phyloP scores from a whole-genome alignment of 2,797 vertebrate genomes.

The Sebastes hopkinsi region DNA sequence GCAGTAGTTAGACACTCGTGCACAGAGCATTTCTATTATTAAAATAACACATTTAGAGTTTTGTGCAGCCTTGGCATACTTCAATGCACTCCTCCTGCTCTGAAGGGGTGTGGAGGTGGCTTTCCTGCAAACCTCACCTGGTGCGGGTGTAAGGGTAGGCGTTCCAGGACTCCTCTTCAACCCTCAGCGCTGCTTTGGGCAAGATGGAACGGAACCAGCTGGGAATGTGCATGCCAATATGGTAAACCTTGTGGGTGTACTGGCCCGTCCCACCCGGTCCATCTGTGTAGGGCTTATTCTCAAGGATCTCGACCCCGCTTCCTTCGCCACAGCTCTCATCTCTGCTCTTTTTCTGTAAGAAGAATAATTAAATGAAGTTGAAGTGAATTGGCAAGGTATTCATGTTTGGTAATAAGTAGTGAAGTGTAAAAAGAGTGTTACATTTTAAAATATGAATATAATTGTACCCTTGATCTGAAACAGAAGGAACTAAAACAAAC shows the following conservation, averaged over 20 bases:
- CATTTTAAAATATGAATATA: neutral
- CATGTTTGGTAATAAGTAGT: neutral
- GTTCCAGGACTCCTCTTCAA: constrained; percentile 96
- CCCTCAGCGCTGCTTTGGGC: constrained; percentile 93
- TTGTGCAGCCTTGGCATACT: constrained; percentile 10
- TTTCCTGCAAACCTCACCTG: constrained; percentile 78
- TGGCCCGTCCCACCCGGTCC: constrained; percentile 94
- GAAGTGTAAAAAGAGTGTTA: neutral
- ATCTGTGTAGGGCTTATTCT: constrained; percentile 95
- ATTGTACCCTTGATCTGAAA: neutral
- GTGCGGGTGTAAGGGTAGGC: constrained; percentile 96
- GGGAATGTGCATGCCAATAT: constrained; percentile 99
- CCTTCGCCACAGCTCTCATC: constrained; percentile 97
- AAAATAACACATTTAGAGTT: neutral
- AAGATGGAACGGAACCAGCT: constrained; percentile 97
- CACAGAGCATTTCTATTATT: neutral
- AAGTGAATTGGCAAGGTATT: neutral
- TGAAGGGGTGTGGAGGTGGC: constrained; percentile 32
- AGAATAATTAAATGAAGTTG: neutral
- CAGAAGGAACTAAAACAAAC: neutral
- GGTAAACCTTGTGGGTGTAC: constrained; percentile 98
- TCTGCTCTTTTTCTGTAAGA: constrained; percentile 94
- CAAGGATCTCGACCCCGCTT: constrained; percentile 97
- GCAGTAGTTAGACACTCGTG: neutral
- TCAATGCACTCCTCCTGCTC: neutral